A percentile compares a stretch with the other conserved stretches of the same genome.
phyloP scores from a whole-genome alignment of 2,888 invertebrate genomes.

The Oasisia sp. region DNA sequence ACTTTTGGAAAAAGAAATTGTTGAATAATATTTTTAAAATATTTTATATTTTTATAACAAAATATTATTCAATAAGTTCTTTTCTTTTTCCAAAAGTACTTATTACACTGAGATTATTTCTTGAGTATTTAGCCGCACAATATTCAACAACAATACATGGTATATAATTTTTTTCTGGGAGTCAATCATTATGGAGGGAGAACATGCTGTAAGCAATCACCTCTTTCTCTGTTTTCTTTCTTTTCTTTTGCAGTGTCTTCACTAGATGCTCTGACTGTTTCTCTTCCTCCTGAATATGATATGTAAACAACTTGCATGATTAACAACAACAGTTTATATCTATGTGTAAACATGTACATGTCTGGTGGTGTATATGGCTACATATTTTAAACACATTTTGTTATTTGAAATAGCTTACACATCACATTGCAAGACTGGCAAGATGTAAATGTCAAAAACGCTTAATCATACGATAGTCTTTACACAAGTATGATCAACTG shows the following conservation, averaged over 20 bases:
- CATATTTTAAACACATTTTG: neutral
- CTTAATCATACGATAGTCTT: neutral
- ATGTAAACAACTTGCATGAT: neutral
- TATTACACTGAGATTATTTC: neutral
- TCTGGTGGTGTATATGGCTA: neutral
- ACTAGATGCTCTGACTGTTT: slow-evolving; percentile 38
- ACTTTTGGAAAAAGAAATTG: no score
- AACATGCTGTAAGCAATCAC: slow-evolving; percentile 19
- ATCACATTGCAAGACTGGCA: no score
- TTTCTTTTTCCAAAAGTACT: no score
- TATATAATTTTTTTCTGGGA: neutral
- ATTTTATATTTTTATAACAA: no score
- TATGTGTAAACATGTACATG: neutral
- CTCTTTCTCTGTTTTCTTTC: slow-evolving; percentile 17
- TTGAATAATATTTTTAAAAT: no score
- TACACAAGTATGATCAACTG: neutral
- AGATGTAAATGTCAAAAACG: no score
- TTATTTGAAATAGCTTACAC: neutral
- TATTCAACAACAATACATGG: neutral
- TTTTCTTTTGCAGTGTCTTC: slow-evolving; percentile 21
- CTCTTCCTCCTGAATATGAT: slow-evolving; percentile 31
- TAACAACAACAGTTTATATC: neutral
- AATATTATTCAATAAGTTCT: no score
- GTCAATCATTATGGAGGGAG: neutral
- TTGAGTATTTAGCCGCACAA: neutral